phyloP scores from a whole-genome alignment of 2,888 invertebrate species.

The Parnassius mnemosyne region DNA sequence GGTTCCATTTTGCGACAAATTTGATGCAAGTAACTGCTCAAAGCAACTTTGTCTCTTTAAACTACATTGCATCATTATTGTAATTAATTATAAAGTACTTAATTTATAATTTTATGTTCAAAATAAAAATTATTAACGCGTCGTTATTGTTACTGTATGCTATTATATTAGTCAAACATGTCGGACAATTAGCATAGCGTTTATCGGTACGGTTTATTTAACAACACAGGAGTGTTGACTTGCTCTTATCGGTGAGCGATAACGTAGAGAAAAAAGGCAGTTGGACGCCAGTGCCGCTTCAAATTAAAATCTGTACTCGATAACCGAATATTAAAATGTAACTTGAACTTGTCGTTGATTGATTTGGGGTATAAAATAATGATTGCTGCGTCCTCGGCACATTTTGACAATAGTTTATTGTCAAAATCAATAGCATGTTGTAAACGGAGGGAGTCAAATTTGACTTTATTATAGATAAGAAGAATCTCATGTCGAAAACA shows the following conservation, averaged over 20 bases:
- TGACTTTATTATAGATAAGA: no score
- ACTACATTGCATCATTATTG: no score
- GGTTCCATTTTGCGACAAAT: no score
- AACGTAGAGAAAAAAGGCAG: slow-evolving; percentile 19
- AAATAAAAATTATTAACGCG: not conserved
- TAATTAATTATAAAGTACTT: no score
- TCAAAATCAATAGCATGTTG: no score
- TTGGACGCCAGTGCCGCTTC: slow-evolving; percentile 13
- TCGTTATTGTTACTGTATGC: not conserved
- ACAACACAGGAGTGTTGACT: slow-evolving; percentile 43
- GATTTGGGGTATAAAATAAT: no score
- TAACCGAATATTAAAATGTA: slow-evolving; percentile 16
- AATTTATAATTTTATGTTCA: not conserved
- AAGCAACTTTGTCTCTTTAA: no score
- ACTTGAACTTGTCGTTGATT: not conserved
- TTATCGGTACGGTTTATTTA: slow-evolving; percentile 43
- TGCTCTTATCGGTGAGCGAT: slow-evolving; percentile 38
- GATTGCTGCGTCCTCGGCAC: no score
- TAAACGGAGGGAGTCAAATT: no score
- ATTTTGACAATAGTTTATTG: no score
- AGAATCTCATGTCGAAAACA: no score
- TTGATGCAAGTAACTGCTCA: no score
- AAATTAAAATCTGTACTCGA: slow-evolving; percentile 9
- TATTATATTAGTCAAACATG: slow-evolving; percentile 28
- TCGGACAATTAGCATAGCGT: slow-evolving; percentile 35